Evolutionary conservation across 2,888 invertebrate species (phyloP).

Genomic region (Barypeithes pellucidus): DNA sequence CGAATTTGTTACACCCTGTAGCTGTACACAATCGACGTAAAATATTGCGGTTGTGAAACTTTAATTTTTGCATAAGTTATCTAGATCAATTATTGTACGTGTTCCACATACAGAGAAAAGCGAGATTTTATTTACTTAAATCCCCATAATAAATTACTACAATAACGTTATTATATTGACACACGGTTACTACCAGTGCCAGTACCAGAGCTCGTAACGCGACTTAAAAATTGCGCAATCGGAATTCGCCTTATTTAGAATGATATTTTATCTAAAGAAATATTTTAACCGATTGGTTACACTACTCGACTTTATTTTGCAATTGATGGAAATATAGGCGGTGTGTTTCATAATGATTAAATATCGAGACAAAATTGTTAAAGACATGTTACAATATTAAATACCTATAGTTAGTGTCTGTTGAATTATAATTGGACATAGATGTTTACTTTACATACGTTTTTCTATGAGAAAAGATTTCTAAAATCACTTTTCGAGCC

Average conservation of each 20-base stretch:
- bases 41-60: not conserved
- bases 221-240: not conserved
- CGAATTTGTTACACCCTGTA: too few species aligned
- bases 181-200: too few species aligned
- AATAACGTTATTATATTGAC: too few species aligned
- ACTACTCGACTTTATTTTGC: not conserved
- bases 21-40: too few species aligned
- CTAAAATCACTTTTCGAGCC: too few species aligned
- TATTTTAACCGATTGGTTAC: slow-evolving; percentile 1
- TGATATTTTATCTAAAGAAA: slow-evolving; percentile 5
- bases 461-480: too few species aligned
- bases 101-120: not conserved
- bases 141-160: too few species aligned
- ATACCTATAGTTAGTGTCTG: too few species aligned
- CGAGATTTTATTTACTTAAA: slow-evolving; percentile 1
- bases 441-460: too few species aligned
- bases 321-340: not conserved
- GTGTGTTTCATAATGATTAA: not conserved
- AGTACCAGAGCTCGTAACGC: not conserved
- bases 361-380: not conserved
- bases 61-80: not conserved
- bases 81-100: not conserved
- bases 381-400: too few species aligned
- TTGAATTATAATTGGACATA: too few species aligned
- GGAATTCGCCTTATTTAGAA: not conserved